phyloP scores from a whole-genome alignment of 2,113 vertebrate genomes.

The Papio anubis region DNA sequence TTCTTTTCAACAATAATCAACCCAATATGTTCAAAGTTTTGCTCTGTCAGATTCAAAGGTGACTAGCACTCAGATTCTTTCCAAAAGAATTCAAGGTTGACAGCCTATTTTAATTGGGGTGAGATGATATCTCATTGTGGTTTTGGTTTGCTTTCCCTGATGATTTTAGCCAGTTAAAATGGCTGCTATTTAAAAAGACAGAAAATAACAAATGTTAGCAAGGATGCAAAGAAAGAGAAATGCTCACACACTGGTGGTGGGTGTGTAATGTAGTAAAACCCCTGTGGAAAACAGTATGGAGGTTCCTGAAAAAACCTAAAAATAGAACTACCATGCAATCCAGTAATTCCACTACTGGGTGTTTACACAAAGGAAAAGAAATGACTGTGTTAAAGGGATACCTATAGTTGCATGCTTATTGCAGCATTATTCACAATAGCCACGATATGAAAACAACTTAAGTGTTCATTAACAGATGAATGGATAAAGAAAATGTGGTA shows the following conservation, averaged over 20 bases:
- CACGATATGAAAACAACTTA: not conserved
- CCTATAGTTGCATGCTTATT: not conserved
- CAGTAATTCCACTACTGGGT: not conserved
- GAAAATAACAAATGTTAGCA: not conserved
- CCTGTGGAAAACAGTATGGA: not conserved
- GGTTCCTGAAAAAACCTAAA: not conserved
- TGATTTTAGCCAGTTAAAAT: not conserved
- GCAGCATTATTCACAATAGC: not conserved
- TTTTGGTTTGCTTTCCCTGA: not conserved
- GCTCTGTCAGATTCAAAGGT: conserved; percentile 15
- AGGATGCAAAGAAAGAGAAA: not conserved
- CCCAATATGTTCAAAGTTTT: not conserved
- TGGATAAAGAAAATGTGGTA: not conserved
- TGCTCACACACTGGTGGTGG: not conserved
- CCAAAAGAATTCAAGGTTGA: conserved; percentile 27
- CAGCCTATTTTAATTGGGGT: not conserved
- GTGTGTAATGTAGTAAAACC: not conserved
- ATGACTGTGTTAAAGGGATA: not conserved
- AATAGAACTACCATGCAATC: not conserved
- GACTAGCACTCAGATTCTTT: not conserved
- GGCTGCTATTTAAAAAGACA: not conserved
- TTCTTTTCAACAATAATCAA: not conserved
- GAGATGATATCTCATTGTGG: not conserved
- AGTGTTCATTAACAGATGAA: not conserved
- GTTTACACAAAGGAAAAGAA: not conserved